Evolutionary conservation across 2,888 invertebrate species (phyloP).

Genomic region (Thymelicus sylvestris): DNA sequence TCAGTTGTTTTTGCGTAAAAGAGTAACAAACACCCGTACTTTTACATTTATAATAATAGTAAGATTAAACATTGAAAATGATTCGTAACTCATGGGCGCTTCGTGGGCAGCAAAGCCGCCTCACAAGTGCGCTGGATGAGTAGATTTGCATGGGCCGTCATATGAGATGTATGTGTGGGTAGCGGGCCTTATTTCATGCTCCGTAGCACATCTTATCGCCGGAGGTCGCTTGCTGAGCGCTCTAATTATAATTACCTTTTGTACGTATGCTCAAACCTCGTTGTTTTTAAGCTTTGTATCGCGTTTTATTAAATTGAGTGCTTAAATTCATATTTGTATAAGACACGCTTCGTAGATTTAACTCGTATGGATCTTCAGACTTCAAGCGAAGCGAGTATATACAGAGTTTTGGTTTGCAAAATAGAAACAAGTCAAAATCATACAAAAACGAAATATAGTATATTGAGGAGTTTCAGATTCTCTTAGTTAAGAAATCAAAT

Average conservation of each 20-base stretch:
- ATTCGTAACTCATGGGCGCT: constrained; percentile 14
- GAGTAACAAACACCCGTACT: too few species aligned
- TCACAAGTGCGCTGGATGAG: constrained; percentile 60
- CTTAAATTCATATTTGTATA: background rate
- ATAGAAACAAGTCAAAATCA: too few species aligned
- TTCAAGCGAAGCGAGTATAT: background rate
- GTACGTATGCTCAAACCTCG: constrained; percentile 66
- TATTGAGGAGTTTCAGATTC: too few species aligned
- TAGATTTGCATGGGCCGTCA: constrained; percentile 69
- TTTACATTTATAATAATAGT: background rate
- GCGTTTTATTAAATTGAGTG: constrained; percentile 29
- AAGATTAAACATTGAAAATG: background rate
- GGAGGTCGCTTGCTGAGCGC: constrained; percentile 64
- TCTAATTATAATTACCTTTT: constrained; percentile 81
- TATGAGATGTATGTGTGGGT: constrained; percentile 45
- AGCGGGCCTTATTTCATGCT: constrained; percentile 81
- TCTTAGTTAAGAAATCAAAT: too few species aligned
- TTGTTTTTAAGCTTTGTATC: constrained; percentile 51
- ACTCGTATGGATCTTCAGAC: background rate
- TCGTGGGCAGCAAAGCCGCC: constrained; percentile 31
- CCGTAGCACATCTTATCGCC: constrained; percentile 80
- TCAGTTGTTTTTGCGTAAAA: too few species aligned
- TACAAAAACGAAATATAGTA: too few species aligned
- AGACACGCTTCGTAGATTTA: background rate
- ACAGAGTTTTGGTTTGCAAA: too few species aligned